Evolutionary conservation across 2,113 vertebrate genomes (phyloP).

Genomic region (Copsychus sechellarum): DNA sequence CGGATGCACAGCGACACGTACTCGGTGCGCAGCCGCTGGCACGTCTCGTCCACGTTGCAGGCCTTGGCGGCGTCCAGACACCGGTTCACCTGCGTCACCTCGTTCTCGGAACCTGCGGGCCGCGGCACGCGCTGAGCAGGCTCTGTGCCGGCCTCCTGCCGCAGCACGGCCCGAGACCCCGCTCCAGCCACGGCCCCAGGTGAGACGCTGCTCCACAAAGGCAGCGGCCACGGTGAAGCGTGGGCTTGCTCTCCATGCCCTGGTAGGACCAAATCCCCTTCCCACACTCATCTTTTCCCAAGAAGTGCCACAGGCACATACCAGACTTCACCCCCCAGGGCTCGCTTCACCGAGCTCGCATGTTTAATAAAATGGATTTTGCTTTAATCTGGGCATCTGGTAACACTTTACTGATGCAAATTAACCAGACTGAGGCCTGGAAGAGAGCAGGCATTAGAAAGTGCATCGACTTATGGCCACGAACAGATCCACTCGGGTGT

Average conservation of each 20-base stretch:
- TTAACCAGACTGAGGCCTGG: neutral
- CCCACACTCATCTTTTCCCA: neutral
- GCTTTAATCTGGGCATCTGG: neutral
- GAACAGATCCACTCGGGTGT: rapidly evolving
- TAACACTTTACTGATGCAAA: neutral
- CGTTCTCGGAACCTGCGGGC: slow-evolving; percentile 75
- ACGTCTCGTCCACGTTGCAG: slow-evolving; percentile 89
- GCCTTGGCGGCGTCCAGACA: slow-evolving; percentile 95
- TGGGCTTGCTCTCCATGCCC: neutral
- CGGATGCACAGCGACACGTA: slow-evolving; percentile 93
- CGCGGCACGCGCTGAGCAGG: rapidly evolving
- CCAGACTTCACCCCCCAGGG: neutral
- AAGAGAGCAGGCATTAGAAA: neutral
- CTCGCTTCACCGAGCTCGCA: neutral
- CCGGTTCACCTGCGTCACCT: slow-evolving; percentile 83
- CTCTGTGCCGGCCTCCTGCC: rapidly evolving
- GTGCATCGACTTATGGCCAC: too few relatives aligned
- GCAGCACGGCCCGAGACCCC: too few relatives aligned
- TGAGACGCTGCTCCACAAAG: rapidly evolving
- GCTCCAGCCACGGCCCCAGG: neutral
- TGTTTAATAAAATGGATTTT: neutral
- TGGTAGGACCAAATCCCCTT: neutral
- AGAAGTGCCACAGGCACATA: neutral
- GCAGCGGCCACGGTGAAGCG: rapidly evolving
- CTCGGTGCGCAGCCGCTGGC: slow-evolving; percentile 87